phyloP scores from a whole-genome alignment of 2,113 vertebrate genomes.

The Nansenia antarctica region DNA sequence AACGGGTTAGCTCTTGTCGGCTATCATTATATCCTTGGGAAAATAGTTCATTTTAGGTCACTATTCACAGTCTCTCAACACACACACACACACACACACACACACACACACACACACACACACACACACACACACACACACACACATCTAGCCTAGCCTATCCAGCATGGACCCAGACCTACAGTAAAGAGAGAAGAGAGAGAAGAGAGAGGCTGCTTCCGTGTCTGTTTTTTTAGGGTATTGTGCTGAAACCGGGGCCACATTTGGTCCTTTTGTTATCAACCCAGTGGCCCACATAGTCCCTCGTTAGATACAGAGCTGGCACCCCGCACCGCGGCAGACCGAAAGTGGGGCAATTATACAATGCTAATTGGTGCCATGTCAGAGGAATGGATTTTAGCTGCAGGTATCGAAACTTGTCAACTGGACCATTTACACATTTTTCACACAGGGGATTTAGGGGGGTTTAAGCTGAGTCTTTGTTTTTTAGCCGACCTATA shows the following conservation, averaged over 20 bases:
- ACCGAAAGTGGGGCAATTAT: constrained; percentile 56
- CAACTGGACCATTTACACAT: constrained; percentile 26
- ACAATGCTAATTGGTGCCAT: constrained; percentile 52
- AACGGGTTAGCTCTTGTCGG: constrained; percentile 24
- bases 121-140: constrained; percentile 26
- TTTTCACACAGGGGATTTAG: neutral
- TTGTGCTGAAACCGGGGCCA: constrained; percentile 55
- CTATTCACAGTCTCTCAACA: constrained; percentile 8
- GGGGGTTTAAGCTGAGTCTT: neutral
- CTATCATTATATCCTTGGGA: constrained; percentile 23
- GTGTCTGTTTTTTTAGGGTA: constrained; percentile 49
- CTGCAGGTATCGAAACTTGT: constrained; percentile 33
- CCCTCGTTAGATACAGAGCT: constrained; percentile 49
- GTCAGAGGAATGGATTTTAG: constrained; percentile 41
- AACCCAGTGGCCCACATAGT: constrained; percentile 68
- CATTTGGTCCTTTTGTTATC: constrained; percentile 55
- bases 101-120: constrained; percentile 27
- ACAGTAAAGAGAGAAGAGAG: constrained; percentile 22
- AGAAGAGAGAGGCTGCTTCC: constrained; percentile 24
- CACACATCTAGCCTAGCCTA: constrained; percentile 3
- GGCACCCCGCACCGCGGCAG: constrained; percentile 8
- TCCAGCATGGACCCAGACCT: neutral
- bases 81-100: constrained; percentile 27
- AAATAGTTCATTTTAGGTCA: constrained; percentile 31
- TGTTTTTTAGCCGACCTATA: neutral